These are phyloP conservation scores for Trachymyrmex cornetzi DNA, from an alignment of 1,140 invertebrate species.

Conservation along the genomic window DNA sequence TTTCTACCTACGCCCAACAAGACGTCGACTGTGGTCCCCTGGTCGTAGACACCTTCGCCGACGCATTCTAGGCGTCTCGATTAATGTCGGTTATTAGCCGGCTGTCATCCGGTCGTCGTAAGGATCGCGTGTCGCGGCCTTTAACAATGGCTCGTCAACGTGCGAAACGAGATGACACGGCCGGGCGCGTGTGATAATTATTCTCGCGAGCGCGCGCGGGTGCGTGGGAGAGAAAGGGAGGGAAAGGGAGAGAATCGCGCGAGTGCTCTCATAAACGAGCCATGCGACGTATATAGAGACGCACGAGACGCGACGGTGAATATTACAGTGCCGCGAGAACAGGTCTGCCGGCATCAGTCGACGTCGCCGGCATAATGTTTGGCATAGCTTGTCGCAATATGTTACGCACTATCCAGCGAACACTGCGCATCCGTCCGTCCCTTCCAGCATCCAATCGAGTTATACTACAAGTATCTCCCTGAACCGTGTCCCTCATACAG, in stretches of 20 bases:
- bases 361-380: conserved; percentile 81
- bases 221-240: conserved; percentile 1
- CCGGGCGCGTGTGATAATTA: conserved; percentile 82
- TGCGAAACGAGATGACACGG: conserved; percentile 82
- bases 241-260: not conserved
- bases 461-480: conserved; percentile 76
- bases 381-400: conserved; percentile 83
- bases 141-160: conserved; percentile 80
- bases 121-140: conserved; percentile 66
- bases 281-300: conserved; percentile 27
- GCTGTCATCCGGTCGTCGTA: conserved; percentile 73
- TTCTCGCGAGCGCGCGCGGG: conserved; percentile 66
- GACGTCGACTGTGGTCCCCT: conserved; percentile 12
- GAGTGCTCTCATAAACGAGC: conserved; percentile 56
- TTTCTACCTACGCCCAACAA: not conserved
- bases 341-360: conserved; percentile 81
- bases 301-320: conserved; percentile 31
- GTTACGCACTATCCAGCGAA: conserved; percentile 76
- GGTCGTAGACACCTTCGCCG: conserved; percentile 33
- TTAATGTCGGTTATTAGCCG: conserved; percentile 76
- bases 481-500: conserved; percentile 51
- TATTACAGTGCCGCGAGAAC: conserved; percentile 64
- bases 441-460: conserved; percentile 81
- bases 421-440: conserved; percentile 32
- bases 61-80: conserved; percentile 52